Base-by-base conservation (phyloP, 1,140 invertebrate species). In the Zaprionus capensis region DNA sequence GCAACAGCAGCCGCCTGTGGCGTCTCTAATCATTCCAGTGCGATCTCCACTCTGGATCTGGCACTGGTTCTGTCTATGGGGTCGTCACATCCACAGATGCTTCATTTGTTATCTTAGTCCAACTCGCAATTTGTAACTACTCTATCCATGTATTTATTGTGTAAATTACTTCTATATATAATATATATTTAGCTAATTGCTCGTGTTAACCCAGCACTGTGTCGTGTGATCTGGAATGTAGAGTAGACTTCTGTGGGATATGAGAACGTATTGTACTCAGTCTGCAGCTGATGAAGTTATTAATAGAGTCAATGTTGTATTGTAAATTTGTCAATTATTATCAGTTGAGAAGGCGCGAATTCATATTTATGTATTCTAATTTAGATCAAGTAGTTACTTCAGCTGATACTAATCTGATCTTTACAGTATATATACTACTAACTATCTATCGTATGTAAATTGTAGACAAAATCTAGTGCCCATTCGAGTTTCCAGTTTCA, bases 1-100 rank as follows among this genome's bases (percentile, higher is more conserved):
- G 96, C 96, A 83, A 80, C 22, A 91, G 84, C 74, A 82, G 59
- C 36, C 79, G 82, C 1, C 46, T 91, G 26, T 91, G 80, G 88
- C 76, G 88, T 0, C 76, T 91, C 11, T 91, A 91, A 67, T 51
- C n/a, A 20, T 38, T 9, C 41, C 41, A 46, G 41, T 46, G n/a
- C n/a, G 15, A 17, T 7, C 5, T 38, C 15, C 2, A 17, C n/a
- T 9, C 41, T 20, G 46, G 9, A 3, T 34, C 31, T 31, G 31
- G 31, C 9, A 11, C 31, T 31, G 31, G 9, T 3, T 34, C 38
- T 41, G 38, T n/a, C 38, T 41, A 14, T 14, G 38, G 14, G 14
- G 41, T 1, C 26, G 57, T 55, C 20, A n/a, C 28, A 53, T 65
- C 71, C 61, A 84, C 71, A 75, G 70, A 41, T 49, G 56, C 17